Conservation (phyloP, 2,113 vertebrate genomes). For the Brachyistius frenatus region DNA sequence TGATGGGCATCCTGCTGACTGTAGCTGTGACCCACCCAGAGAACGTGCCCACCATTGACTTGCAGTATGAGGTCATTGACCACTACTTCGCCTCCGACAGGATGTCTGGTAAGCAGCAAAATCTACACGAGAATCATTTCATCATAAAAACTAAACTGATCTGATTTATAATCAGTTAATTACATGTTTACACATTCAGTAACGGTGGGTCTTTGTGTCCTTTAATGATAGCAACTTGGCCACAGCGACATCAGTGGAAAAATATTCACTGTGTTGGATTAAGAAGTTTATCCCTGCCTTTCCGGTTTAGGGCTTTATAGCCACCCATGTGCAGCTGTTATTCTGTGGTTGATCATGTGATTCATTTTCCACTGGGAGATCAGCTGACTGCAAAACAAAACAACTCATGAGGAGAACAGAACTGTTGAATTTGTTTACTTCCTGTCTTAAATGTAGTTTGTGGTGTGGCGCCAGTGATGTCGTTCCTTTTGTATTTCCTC, state of each 20-base stretch:
- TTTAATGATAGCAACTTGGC: background rate
- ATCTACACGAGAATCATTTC: background rate
- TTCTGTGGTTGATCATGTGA: constrained; percentile 5
- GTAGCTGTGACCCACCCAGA: constrained; percentile 98
- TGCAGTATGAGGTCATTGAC: constrained; percentile 98
- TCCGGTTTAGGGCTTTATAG: background rate
- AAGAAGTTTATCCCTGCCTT: background rate
- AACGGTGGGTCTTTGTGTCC: background rate
- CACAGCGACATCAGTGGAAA: background rate
- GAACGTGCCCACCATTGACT: constrained; percentile 91
- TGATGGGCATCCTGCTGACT: constrained; percentile 97
- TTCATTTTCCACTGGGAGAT: constrained; percentile 29
- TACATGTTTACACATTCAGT: no score
- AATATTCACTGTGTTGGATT: background rate
- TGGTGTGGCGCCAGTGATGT: background rate
- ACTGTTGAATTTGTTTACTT: constrained; percentile 15
- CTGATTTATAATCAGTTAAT: background rate
- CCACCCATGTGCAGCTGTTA: constrained; percentile 8
- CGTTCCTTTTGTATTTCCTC: background rate
- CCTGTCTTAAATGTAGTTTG: constrained; percentile 6
- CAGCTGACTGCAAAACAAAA: constrained; percentile 41
- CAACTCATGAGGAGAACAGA: background rate
- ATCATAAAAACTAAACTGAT: background rate
- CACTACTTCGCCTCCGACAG: constrained; percentile 96
- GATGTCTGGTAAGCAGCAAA: constrained; percentile 89